Base-by-base conservation (phyloP, 2,797 vertebrate genomes). In the Pseudochaenichthys georgianus region DNA sequence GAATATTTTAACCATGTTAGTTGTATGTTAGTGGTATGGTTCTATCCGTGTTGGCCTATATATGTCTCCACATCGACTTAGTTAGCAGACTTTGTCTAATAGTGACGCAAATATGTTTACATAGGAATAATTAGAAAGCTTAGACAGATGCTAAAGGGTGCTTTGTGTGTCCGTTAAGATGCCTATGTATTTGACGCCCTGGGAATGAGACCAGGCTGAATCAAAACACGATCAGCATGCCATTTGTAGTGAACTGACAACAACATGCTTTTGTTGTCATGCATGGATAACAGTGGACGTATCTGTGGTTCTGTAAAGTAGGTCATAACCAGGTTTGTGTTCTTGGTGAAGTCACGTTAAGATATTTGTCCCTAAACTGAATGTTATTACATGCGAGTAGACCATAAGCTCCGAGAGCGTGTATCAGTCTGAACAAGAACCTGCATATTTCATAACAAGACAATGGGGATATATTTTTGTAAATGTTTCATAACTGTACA, bases 401-500 rank as follows among this genome's bases (percentile, higher is more conserved):
- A 87, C 13, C 70, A 90, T 80, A 83, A 89, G 85, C 19, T 15
- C 23, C 1, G 73, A 70, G 60, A 81, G 51, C 72, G n/a, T 77
- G 77, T 80, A 84, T 92, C 87, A 81, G 80, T 74, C 86, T 77
- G 85, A 89, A 80, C 80, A 85, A 73, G 69, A 75, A 53, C 28
- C 72, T 92, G 60, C 83, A 88, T 91, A 80, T 89, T 92, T 93
- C 38, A 92, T 85, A 7, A 55, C 12, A 13, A 84, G 83, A 75
- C 85, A 81, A 82, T 16, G 13, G 89, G 88, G 85, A 90, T 82
- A 77, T 80, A 83, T 85, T 71, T 73, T 72, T 53, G 66, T 89
- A 74, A 92, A 92, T 92, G 80, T 92, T 92, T 93, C 78, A 92
- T 81, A 79, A 66, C 53, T 48, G 46, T 67, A 21, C 21, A 45